Evolutionary conservation across 2,113 vertebrate genomes (phyloP), one percentile per base, ranked within the genome.

Genomic region (Callocephalon fimbriatum): DNA sequence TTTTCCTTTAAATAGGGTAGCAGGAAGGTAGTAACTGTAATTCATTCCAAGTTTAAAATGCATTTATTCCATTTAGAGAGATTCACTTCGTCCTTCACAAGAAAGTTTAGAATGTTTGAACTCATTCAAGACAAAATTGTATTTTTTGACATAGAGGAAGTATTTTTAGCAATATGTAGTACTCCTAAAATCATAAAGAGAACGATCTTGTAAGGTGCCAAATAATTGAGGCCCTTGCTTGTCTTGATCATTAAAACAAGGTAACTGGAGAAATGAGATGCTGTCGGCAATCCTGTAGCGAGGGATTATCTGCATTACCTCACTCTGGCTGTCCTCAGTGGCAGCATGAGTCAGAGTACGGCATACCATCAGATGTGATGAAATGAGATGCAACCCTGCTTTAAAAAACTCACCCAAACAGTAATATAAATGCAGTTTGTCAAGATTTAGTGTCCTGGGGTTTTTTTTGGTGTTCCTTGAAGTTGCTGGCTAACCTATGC

Each of bases 261-360:
- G 59, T 65, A 78, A 58, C 81, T 31, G 44, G 67, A 92, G 88
- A 67, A 61, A 58, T 8, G 75, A 59, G 80, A 45, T 77, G 91
- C 77, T 91, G 87, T 48, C 90, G 96, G 95, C 58, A 17, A 58
- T 82, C 70, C 45, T 68, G 68, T 38, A 20, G 84, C 86, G 87
- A 15, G 94, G 91, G 85, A 88, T 96, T 97, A 73, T 94, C 81
- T 88, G 95, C 87, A 93, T 97, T 97, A 97, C 96, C 88, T 97
- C 96, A 96, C 88, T 96, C 90, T 0, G 0, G 58, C 95, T 75
- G 72, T 95, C 95, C 95, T 96, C 40, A 2, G 92, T 48, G 58
- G 71, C 92, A 68, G 79, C 35, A 79, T 96, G 97, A 97, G 77
- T 98, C 97, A 97, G 79, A 95, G 86, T 95, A 85, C 75, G 93